Conservation (phyloP, 2,113 vertebrate genomes). For the Columba livia region DNA sequence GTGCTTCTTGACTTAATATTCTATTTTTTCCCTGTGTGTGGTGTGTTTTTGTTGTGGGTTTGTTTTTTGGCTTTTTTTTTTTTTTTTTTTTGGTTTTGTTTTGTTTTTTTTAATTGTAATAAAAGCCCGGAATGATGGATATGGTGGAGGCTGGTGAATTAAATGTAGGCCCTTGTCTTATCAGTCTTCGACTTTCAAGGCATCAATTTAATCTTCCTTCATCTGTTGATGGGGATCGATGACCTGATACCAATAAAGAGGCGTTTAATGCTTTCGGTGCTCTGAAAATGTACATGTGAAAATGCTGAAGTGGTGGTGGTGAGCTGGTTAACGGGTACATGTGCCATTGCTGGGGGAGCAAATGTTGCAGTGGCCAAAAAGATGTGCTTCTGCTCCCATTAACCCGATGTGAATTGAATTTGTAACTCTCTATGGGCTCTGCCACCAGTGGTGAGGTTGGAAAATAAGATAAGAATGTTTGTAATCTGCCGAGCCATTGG, state of each 20-base stretch:
- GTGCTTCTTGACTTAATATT: background rate
- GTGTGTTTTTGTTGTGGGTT: background rate
- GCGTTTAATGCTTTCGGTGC: background rate
- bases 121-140: background rate
- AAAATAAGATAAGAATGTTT: background rate
- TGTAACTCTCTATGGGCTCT: background rate
- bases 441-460: background rate
- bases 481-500: background rate
- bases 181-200: background rate
- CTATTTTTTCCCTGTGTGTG: background rate
- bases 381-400: fast-evolving
- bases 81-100: no score
- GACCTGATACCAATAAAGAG: background rate
- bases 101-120: background rate
- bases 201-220: background rate
- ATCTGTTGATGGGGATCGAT: background rate
- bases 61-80: no score
- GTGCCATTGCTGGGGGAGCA: background rate
- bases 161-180: background rate
- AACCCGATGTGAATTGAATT: background rate
- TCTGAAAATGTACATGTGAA: fast-evolving
- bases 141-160: background rate
- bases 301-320: background rate
- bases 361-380: background rate
- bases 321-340: fast-evolving